Evolutionary conservation across 2,797 vertebrate species (phyloP), one percentile per base, ranked within the genome.

Genomic region (Siniperca undulata): DNA sequence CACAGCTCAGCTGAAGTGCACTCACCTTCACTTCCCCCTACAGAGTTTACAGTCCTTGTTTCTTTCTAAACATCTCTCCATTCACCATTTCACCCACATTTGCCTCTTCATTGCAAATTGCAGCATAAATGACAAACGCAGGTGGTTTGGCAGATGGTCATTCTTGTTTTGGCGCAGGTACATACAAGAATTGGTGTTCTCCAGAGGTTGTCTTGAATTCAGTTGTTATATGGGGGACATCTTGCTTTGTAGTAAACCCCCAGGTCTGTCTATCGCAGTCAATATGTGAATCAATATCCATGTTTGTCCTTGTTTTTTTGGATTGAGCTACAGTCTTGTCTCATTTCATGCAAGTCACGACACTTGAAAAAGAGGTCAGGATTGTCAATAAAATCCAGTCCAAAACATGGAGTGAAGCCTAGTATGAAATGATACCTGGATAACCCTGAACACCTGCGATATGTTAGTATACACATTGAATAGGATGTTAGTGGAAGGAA

Each of bases 111-210:
- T 50, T 81, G 46, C 34, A 81, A 70, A 70, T 40, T 27, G 27
- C 59, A 61, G 42, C 27, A 61, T 24, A 27, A 80, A 65, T 55
- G 30, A 80, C 7, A 67, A 48, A 53, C 14, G 7, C 56, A 69
- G 52, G 61, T 77, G 70, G 46, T 78, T 61, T 70, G 84, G 66
- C 65, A 59, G 75, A 76, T 68, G 65, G 30, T 30, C 27, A 34
- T 62, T 62, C 48, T 55, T 46, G 22, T 72, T 80, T 79, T 70
- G 27, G 56, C 24, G 27, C 58, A 67, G 60, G 46, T 75, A 60
- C 42, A 19, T 56, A 10, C 5, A 42, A 74, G 34, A 74, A 44
- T 64, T 22, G 1, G 5, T 60, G 71, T 62, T 75, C 22, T 73
- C 24, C 24, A 6, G 12, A 69, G 70, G 44, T 69, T 52, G 12